Evolutionary conservation across 2,113 vertebrate species (phyloP).

Genomic region (Sinocyclocheilus anshuiensis): DNA sequence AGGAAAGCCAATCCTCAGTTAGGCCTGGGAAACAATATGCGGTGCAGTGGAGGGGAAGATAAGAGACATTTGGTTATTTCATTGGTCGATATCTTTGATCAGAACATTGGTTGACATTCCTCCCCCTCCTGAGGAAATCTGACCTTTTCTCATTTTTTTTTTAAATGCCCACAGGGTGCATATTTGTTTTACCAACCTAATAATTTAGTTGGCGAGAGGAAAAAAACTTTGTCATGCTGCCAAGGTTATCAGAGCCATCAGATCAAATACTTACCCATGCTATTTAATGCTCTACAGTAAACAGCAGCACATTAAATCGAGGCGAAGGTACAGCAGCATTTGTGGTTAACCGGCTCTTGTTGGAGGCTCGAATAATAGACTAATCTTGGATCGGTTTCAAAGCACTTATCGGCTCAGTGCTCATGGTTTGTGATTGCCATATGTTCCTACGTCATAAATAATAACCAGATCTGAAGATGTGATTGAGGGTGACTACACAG

Average conservation of each 20-base stretch:
- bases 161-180: not conserved
- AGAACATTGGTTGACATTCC: constrained; percentile 7
- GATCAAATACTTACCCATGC: constrained; percentile 38
- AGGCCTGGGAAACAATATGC: not conserved
- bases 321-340: not conserved
- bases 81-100: constrained; percentile 41
- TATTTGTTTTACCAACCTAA: constrained; percentile 25
- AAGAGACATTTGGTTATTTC: constrained; percentile 18
- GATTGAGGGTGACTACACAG: constrained; percentile 13
- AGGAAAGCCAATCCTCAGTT: not conserved
- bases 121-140: not conserved
- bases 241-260: constrained; percentile 30
- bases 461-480: constrained; percentile 17
- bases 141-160: not conserved
- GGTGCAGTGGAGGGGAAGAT: not conserved
- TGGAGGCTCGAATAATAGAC: constrained; percentile 13
- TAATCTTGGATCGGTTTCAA: constrained; percentile 23
- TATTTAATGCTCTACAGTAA: constrained; percentile 16
- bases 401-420: not conserved
- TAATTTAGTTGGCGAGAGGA: constrained; percentile 30
- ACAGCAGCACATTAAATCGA: not conserved
- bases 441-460: constrained; percentile 25
- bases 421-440: constrained; percentile 28
- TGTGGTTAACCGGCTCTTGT: not conserved
- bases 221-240: constrained; percentile 30